Evolutionary conservation across 2,113 vertebrate species (phyloP), one percentile per base, ranked within the genome.

Genomic region (Petrocephalus microphthalmus): DNA sequence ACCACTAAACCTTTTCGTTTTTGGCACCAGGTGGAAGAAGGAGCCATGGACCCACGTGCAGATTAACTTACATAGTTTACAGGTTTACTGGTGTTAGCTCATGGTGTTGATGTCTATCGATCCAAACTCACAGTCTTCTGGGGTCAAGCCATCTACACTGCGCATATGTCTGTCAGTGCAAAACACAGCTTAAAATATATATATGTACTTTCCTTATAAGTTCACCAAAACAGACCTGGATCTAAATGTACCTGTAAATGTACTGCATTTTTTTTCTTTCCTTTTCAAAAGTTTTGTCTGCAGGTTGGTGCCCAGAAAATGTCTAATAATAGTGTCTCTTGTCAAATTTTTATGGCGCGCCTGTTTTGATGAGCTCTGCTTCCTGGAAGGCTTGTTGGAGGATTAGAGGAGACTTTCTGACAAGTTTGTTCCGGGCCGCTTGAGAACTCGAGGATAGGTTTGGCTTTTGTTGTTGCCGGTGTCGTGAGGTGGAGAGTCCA

Each of bases 21-120:
- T 74, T 78, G 33, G 29, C 71, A 78, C 81, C 45, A 49, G 81
- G 49, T 19, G 2, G 42, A 49, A 83, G 42, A 47, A 49, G 81
- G 8, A 49, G 5, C 33, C 71, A 42, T 78, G 45, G 49, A 8
- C 81, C 20, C 37, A 20, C 7, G 0, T 5, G 49, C 47, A 47
- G 45, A 83, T 47, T 83, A 49, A 20, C 20, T 22, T 49, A 47
- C 37, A 45, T 83, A n/a, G 20, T 20, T 83, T 83, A 83, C 78
- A 83, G 78, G 89, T 91, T 93, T 90, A 45, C 88, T 90, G 87
- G 37, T 83, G 42, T 83, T 83, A 83, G 81, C 20, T 8, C 45
- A 83, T 2, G 20, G 2, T 20, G 49, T 83, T 49, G 37, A 49
- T 17, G 49, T 83, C 81, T 19, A 4, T 83, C 8, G 33, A 13